These are phyloP conservation scores for Seriola aureovittata DNA, from an alignment of 2,113 vertebrate species.

Conservation along the genomic window DNA sequence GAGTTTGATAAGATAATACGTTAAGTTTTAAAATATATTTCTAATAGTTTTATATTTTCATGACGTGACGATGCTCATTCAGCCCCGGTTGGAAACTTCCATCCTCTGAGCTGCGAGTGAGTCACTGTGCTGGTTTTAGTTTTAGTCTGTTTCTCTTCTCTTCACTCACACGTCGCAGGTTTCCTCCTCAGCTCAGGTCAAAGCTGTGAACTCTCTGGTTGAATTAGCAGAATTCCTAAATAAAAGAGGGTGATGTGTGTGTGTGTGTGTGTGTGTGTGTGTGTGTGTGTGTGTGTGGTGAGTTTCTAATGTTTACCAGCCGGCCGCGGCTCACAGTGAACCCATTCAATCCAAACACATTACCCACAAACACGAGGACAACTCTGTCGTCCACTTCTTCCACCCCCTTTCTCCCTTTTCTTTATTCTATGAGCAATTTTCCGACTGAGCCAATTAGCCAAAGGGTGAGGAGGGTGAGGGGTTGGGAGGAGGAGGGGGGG, in stretches of 20 bases:
- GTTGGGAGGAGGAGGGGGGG: neutral
- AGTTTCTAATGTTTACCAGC: constrained; percentile 66
- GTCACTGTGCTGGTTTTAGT: too few species aligned
- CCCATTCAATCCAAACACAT: constrained; percentile 80
- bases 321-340: constrained; percentile 49
- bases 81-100: too few species aligned
- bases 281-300: neutral
- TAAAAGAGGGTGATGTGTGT: neutral
- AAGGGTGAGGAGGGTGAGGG: constrained; percentile 14
- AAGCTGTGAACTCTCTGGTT: neutral
- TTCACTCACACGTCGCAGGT: too few species aligned
- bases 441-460: constrained; percentile 74
- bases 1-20: too few species aligned
- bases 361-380: constrained; percentile 32
- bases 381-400: neutral
- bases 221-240: neutral
- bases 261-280: neutral
- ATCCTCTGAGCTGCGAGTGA: too few species aligned
- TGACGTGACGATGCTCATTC: too few species aligned
- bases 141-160: too few species aligned
- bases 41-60: too few species aligned
- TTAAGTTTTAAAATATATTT: too few species aligned
- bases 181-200: neutral
- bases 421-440: constrained; percentile 63
- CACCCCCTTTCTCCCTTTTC: neutral